Evolutionary conservation across 2,113 vertebrate species (phyloP).

Genomic region (Aspiorhynchus laticeps): DNA sequence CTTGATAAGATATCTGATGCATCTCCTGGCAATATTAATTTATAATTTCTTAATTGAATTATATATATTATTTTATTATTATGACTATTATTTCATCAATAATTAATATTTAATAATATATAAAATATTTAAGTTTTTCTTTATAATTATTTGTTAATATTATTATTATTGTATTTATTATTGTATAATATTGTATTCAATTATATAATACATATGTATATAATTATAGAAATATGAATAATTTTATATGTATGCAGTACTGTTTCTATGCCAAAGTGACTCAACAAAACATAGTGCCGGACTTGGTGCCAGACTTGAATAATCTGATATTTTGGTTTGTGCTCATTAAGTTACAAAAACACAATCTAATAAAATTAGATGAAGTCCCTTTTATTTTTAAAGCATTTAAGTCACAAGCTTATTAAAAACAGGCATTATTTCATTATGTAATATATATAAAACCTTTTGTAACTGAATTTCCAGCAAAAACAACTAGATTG

Average conservation of each 20-base stretch:
- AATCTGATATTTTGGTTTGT: background rate
- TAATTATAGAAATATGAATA: no score
- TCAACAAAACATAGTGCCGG: background rate
- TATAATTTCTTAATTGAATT: no score
- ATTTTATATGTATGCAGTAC: no score
- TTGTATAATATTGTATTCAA: no score
- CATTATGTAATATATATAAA: constrained; percentile 1
- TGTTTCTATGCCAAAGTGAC: background rate
- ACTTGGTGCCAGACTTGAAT: background rate
- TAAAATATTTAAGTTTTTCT: no score
- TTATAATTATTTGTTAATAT: no score
- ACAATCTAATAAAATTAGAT: background rate
- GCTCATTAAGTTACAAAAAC: background rate
- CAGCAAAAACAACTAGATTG: constrained; percentile 15
- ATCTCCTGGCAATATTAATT: background rate
- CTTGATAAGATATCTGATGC: background rate
- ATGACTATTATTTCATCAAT: no score
- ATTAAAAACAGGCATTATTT: constrained; percentile 9
- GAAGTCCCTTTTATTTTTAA: constrained; percentile 5
- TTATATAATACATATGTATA: no score
- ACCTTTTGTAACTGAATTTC: constrained; percentile 2
- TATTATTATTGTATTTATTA: no score
- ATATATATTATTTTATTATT: no score
- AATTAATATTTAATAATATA: no score
- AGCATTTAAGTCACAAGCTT: background rate